These are phyloP conservation scores for Hesperia comma DNA, from an alignment of 2,888 invertebrate species.

Conservation along the genomic window DNA sequence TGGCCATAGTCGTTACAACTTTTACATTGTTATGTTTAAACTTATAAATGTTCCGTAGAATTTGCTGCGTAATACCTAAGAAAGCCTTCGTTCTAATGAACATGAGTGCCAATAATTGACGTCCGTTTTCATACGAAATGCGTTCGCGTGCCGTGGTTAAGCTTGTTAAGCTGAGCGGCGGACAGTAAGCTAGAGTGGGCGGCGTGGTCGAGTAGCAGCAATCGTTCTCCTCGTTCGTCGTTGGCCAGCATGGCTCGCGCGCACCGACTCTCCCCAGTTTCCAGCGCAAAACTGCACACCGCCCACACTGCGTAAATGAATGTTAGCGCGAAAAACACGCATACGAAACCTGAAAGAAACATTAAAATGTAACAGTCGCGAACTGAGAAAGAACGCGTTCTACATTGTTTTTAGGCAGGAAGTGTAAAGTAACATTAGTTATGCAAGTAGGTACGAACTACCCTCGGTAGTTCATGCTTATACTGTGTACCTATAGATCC, in stretches of 20 bases:
- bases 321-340: conserved; percentile 68
- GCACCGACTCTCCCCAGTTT: conserved; percentile 63
- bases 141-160: conserved; percentile 68
- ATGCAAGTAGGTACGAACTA: too few relatives aligned
- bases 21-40: too few relatives aligned
- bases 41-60: too few relatives aligned
- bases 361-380: neutral
- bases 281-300: conserved; percentile 74
- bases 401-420: too few relatives aligned
- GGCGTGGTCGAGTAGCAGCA: conserved; percentile 72
- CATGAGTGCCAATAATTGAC: conserved; percentile 12
- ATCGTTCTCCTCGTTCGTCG: conserved; percentile 72
- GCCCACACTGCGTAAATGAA: conserved; percentile 78
- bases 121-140: conserved; percentile 66
- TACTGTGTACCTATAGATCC: too few relatives aligned
- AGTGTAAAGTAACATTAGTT: too few relatives aligned
- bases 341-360: conserved; percentile 63
- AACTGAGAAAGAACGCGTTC: too few relatives aligned
- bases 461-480: too few relatives aligned
- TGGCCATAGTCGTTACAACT: too few relatives aligned
- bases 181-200: conserved; percentile 76
- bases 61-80: neutral
- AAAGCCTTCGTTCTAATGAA: neutral
- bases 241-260: conserved; percentile 52
- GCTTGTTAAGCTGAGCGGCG: conserved; percentile 73